A percentile compares a stretch with the other conserved stretches of the same genome.
These are phyloP conservation scores for Babyrousa celebensis DNA, from an alignment of 2,797 vertebrate species.

Conservation along the genomic window DNA sequence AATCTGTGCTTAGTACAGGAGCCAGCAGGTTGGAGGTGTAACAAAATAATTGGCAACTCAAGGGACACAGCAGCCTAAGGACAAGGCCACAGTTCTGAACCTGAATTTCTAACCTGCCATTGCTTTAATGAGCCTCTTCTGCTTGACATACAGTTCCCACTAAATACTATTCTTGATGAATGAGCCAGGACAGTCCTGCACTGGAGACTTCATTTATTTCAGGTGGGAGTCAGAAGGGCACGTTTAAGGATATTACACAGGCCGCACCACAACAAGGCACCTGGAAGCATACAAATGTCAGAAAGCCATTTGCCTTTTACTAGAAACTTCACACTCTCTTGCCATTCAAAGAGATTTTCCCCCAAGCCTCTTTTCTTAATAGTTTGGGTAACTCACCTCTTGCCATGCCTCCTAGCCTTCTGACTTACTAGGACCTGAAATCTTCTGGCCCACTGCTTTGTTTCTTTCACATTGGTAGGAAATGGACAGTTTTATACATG, in stretches of 20 bases:
- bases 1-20: background rate
- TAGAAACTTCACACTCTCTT: background rate
- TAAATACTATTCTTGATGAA: background rate
- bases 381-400: accelerated
- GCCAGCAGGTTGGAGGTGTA: accelerated
- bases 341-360: too few relatives aligned
- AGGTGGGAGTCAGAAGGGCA: background rate
- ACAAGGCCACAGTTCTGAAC: background rate
- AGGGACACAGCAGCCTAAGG: background rate
- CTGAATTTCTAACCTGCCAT: accelerated
- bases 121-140: background rate
- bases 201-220: background rate
- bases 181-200: background rate
- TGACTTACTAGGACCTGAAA: too few relatives aligned
- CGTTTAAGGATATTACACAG: background rate
- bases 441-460: too few relatives aligned
- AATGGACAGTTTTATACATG: background rate
- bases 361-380: accelerated
- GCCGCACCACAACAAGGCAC: background rate
- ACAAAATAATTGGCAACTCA: background rate
- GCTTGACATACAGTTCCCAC: accelerated
- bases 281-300: accelerated
- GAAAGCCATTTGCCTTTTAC: background rate
- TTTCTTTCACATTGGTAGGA: background rate
- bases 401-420: accelerated